Evolutionary conservation across 2,797 vertebrate species (phyloP).

Genomic region (Tarsius wallacei): DNA sequence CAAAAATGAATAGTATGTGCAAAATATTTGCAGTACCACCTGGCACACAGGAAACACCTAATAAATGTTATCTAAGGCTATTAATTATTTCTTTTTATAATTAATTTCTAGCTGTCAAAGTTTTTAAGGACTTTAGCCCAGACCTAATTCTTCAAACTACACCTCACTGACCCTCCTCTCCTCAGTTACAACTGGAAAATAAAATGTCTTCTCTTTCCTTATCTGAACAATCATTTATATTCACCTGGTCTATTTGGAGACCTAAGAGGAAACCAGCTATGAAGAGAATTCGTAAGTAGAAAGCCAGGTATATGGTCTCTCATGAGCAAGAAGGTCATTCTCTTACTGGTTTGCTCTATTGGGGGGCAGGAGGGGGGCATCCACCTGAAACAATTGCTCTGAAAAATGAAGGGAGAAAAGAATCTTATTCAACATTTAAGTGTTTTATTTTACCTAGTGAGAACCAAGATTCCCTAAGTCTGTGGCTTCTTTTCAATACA

Average conservation of each 20-base stretch:
- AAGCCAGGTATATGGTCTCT: neutral
- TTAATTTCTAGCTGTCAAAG: neutral
- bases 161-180: neutral
- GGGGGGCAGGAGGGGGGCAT: neutral
- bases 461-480: conserved; percentile 1
- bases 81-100: neutral
- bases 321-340: neutral
- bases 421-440: neutral
- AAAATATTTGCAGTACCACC: neutral
- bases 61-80: neutral
- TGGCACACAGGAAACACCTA: neutral
- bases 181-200: neutral
- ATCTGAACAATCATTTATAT: neutral
- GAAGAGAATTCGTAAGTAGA: neutral
- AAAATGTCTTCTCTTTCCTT: neutral
- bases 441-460: conserved; percentile 40
- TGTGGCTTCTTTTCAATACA: neutral
- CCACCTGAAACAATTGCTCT: neutral
- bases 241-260: neutral
- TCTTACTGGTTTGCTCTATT: neutral
- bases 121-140: neutral
- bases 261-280: neutral
- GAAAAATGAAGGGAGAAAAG: neutral
- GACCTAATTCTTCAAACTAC: neutral
- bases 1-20: neutral